A percentile compares a stretch with the other conserved stretches of the same genome.
phyloP scores from a whole-genome alignment of 64 coral and sea anemone species.

The Trachythela sp. region DNA sequence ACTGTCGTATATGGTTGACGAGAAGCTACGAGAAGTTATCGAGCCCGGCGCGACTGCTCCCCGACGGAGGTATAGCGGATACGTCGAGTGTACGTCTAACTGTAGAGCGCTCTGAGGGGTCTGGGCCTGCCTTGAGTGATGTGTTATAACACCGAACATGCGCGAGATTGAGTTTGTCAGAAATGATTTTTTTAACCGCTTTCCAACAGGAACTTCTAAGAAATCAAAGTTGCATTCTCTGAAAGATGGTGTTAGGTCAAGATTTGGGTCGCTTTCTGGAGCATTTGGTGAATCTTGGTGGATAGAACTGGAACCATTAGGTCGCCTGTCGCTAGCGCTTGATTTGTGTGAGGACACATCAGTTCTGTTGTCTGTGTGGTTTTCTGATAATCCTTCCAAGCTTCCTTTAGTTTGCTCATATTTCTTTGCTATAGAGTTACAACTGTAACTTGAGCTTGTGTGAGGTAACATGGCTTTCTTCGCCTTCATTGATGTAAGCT shows the following conservation, averaged over 20 bases:
- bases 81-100: background rate
- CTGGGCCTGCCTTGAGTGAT: background rate
- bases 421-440: background rate
- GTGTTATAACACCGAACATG: background rate
- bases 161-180: background rate
- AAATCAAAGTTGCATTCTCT: background rate
- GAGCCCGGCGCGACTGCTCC: background rate
- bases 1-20: constrained; percentile 18
- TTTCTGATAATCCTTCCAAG: background rate
- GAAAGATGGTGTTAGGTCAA: background rate
- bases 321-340: background rate
- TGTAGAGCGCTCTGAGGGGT: background rate
- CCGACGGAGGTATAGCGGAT: background rate
- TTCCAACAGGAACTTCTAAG: background rate
- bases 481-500: background rate
- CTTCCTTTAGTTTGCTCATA: background rate
- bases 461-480: background rate
- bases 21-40: constrained; percentile 6
- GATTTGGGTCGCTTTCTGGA: background rate
- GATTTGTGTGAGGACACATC: background rate
- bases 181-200: constrained; percentile 5
- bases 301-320: background rate
- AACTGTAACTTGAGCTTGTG: background rate
- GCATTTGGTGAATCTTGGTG: background rate
- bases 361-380: background rate